phyloP scores from a whole-genome alignment of 2,113 vertebrate species.

The Nesogale talazaci region DNA sequence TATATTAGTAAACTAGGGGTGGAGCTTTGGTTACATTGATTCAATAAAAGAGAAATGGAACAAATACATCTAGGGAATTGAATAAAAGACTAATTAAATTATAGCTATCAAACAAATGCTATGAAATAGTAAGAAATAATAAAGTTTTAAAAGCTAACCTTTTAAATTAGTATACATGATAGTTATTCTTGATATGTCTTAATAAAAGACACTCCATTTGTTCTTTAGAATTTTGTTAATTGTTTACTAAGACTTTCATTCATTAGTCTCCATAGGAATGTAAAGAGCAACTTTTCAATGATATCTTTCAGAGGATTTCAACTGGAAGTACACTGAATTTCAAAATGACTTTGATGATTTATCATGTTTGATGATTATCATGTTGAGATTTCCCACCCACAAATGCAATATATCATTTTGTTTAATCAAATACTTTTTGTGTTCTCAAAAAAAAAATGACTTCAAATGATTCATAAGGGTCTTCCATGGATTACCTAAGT shows the following conservation, averaged over 20 bases:
- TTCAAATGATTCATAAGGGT: not conserved
- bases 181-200: not conserved
- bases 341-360: not conserved
- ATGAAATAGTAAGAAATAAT: not conserved
- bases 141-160: not conserved
- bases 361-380: not conserved
- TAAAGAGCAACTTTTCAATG: not conserved
- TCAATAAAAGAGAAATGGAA: conserved; percentile 6
- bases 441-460: not conserved
- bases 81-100: conserved; percentile 5
- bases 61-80: not conserved
- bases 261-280: not conserved
- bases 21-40: not conserved
- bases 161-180: not conserved
- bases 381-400: not conserved
- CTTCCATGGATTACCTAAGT: too few species aligned
- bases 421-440: not conserved
- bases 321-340: not conserved
- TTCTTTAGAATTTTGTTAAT: not conserved
- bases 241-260: not conserved
- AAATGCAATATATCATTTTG: not conserved
- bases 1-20: not conserved
- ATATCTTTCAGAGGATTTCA: not conserved
- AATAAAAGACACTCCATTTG: not conserved
- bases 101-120: not conserved